Evolutionary conservation across 2,888 invertebrate species (phyloP), one percentile per base, ranked within the genome.

Genomic region (Catocala nupta): DNA sequence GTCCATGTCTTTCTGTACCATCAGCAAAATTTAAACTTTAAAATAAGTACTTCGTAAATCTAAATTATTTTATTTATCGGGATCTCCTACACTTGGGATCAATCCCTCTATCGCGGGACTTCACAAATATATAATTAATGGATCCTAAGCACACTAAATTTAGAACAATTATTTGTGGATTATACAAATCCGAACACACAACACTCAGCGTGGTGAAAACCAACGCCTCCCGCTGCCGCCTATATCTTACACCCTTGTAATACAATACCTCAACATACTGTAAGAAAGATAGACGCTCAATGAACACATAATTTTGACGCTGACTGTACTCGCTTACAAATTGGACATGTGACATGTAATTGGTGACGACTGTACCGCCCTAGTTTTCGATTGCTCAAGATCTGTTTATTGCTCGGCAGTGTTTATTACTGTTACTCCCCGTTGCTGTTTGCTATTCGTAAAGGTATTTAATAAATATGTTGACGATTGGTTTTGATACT

Each of bases 331-430:
- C 54, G 55, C 58, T 62, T 56, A 50, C 59, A 56, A 66, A 66
- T 66, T 59, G 55, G 49, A 56, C 55, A 49, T 58, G 52, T 55
- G 52, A 56, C 11, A 48, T 56, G 36, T 62, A 62, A 66, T 59
- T 59, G 65, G 48, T 44, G 55, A 54, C 58, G 58, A 61, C 55
- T 61, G 58, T 61, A 61, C 58, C 59, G n/a, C 48, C 52, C 76
- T 83, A 83, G 82, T 81, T 82, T 25, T 81, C 78, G 82, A 85
- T 85, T 81, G 79, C 74, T 70, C 34, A 61, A 63, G 80, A 75
- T 70, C 71, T 79, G 79, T 80, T 81, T 76, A 81, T 74, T 72
- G 59, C 73, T 62, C 25, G n/a, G 52, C 66, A 59, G 51, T 73
- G 66, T 73, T 79, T 75, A 73, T 55, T 57, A 50, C 47, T 59